A percentile compares a stretch with the other conserved stretches of the same genome.
These are phyloP conservation scores for Allygus modestus DNA, from an alignment of 2,888 invertebrate genomes.

Conservation along the genomic window DNA sequence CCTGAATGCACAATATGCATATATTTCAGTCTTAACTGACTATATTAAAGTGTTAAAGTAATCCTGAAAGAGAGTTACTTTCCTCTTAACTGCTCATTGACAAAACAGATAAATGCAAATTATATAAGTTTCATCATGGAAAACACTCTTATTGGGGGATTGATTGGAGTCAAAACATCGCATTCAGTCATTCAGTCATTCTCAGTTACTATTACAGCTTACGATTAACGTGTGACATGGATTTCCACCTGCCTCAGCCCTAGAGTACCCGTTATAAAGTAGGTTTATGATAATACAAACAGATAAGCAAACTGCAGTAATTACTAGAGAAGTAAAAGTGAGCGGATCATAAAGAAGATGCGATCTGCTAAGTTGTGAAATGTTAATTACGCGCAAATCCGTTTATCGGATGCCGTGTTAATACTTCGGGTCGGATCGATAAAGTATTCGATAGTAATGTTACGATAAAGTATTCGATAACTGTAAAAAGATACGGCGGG, in stretches of 20 bases:
- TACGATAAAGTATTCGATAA: slow-evolving; percentile 31
- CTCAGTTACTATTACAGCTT: no score
- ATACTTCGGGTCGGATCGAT: not conserved
- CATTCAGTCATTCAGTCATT: no score
- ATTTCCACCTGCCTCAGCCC: not conserved
- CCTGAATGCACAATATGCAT: no score
- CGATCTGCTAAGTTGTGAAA: slow-evolving; percentile 23
- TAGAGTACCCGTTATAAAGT: not conserved
- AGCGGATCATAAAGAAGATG: slow-evolving; percentile 32
- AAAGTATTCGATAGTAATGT: slow-evolving; percentile 15
- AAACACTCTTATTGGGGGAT: no score
- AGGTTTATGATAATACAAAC: slow-evolving; percentile 13
- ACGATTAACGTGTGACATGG: no score
- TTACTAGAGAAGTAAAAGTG: slow-evolving; percentile 17
- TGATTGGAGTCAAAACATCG: no score
- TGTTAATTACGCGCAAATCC: slow-evolving; percentile 18
- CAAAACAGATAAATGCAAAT: no score
- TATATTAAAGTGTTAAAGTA: no score
- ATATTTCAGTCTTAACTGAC: no score
- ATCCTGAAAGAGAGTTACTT: no score
- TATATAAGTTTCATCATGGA: no score
- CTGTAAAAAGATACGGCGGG: slow-evolving; percentile 11
- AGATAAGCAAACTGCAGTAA: slow-evolving; percentile 18
- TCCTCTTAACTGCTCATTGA: no score
- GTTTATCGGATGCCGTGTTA: not conserved